Base-by-base conservation (phyloP, 2,888 invertebrate genomes). In the Temnothorax ravouxi region DNA sequence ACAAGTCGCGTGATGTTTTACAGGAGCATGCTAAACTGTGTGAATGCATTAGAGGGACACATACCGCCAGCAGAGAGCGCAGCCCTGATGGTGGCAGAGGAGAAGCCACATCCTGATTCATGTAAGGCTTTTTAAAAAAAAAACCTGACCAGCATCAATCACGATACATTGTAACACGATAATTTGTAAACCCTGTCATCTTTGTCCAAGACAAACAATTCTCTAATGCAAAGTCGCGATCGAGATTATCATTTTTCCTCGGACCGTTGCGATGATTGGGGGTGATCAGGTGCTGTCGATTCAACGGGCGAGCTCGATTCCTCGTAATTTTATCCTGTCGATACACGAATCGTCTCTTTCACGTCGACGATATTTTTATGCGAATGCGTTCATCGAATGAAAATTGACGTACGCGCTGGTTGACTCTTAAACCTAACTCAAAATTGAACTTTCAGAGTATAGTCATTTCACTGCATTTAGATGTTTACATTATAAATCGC, bases 21-120 rank as follows among this genome's bases (percentile, higher is more conserved):
- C 97, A 97, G 97, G 97, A 98, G 98, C 97, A 98, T 98, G 98
- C 97, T 98, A 97, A 98, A 98, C 97, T 98, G 98, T 96, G 98
- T 98, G 96, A 98, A 98, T 96, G 97, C 97, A 95, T 96, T 98
- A 96, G 98, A 98, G 96, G 98, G 97, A 95, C 98, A 97, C 96
- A 96, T 98, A 96, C 98, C 97, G 94, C 97, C 97, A 94, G 96
- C 97, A 95, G 97, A 97, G 96, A 97, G 97, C 95, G 97, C 97
- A 95, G 97, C 97, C 95, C 96, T 97, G 95, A 97, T 97, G 96
- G 96, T 97, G 95, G 96, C 97, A 94, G 97, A 97, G 96, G 97
- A 97, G 96, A 97, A 97, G 95, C 96, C 97, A 95, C 97, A 97
- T 95, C 97, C 97, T 95, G 97, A 97, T 95, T 97, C 97, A 97